Evolutionary conservation across 2,888 invertebrate species (phyloP).

Genomic region (Congeria kusceri): DNA sequence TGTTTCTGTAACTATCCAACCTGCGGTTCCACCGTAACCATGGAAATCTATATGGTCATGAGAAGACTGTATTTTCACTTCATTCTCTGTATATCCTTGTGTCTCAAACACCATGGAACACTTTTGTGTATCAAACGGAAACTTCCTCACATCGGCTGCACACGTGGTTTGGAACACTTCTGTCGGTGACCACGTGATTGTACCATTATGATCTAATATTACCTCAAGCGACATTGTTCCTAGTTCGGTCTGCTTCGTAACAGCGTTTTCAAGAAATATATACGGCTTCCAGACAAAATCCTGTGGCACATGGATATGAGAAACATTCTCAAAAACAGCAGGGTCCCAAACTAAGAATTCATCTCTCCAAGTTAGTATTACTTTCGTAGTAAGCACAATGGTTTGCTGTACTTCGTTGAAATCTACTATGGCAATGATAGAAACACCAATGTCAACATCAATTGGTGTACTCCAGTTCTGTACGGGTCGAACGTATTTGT

Average conservation of each 20-base stretch:
- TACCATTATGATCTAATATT: slow-evolving; percentile 24
- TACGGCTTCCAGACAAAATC: slow-evolving; percentile 41
- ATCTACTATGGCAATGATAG: slow-evolving; percentile 48
- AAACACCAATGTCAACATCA: slow-evolving; percentile 35
- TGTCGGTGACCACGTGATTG: slow-evolving; percentile 40
- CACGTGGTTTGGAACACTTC: slow-evolving; percentile 53
- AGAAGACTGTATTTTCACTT: slow-evolving; percentile 28
- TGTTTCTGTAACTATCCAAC: slow-evolving; percentile 49
- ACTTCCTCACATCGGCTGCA: slow-evolving; percentile 47
- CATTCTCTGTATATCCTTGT: slow-evolving; percentile 30
- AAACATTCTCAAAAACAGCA: slow-evolving; percentile 24
- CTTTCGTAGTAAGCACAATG: slow-evolving; percentile 36
- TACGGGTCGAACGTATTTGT: slow-evolving; percentile 50
- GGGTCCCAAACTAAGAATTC: slow-evolving; percentile 57
- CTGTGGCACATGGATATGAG: slow-evolving; percentile 41
- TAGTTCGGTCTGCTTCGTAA: slow-evolving; percentile 38
- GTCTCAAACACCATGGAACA: slow-evolving; percentile 51
- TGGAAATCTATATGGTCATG: slow-evolving; percentile 42
- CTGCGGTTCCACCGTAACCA: slow-evolving; percentile 35
- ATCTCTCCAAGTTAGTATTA: slow-evolving; percentile 50
- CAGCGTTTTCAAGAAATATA: slow-evolving; percentile 51
- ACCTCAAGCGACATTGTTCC: slow-evolving; percentile 48
- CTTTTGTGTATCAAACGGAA: slow-evolving; percentile 57
- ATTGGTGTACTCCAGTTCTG: slow-evolving; percentile 35
- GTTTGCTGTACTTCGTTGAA: slow-evolving; percentile 60